Evolutionary conservation across 2,888 invertebrate species (phyloP), one percentile per base, ranked within the genome.

Genomic region (Spodoptera littoralis): DNA sequence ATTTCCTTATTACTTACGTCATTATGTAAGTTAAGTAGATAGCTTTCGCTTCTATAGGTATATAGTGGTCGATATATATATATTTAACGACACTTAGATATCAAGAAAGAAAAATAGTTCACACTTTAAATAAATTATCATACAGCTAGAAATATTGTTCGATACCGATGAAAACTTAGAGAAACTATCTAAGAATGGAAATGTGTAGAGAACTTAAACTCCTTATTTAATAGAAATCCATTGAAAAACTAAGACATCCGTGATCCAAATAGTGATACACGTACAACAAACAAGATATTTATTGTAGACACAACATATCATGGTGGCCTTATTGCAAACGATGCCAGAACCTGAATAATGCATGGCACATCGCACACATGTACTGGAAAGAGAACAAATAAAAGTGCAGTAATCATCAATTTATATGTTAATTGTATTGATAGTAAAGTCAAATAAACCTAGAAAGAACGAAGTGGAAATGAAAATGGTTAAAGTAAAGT

Each of bases 271-370:
- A 72, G 70, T 66, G 46, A 63, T 68, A 63, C 74, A 60, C 70
- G 77, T 9, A 77, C 73, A 80, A 83, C 79, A 79, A 82, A 82
- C 84, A 79, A 83, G 81, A 73, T 82, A 85, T 84, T 84, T 83
- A 88, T 86, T 79, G 77, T 79, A 72, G 76, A 79, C 51, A 74
- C 73, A 64, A 76, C 69, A 76, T 76, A 79, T 77, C 77, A 68
- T 80, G 79, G 77, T 79, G 73, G 76, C 79, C 79, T 77, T 81
- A 77, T 84, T 83, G 82, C 77, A 77, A 86, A 83, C 76, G 81
- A 83, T 79, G 82, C 74, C 76, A 73, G 64, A 68, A 60, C 41
- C 62, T 89, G 84, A 80, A 88, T 89, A 83, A 89, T 88, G 87
- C 88, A 89, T 84, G 69, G 41, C 77, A 63, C 75, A 73, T 50